Evolutionary conservation across 2,888 invertebrate genomes (phyloP).

Genomic region (Nymphalis polychloros): DNA sequence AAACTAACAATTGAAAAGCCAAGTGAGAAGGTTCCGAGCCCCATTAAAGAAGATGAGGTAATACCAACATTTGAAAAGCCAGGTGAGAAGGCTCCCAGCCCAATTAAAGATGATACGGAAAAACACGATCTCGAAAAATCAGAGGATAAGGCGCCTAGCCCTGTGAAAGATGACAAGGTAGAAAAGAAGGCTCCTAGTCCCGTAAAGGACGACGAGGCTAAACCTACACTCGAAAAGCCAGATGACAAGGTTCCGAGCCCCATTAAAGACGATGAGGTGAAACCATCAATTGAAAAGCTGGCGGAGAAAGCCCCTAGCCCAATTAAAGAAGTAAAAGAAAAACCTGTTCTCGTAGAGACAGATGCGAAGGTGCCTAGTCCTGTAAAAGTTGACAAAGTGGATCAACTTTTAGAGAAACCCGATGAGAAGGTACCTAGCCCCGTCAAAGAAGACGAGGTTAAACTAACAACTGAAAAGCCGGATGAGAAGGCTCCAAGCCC

Average conservation of each 20-base stretch:
- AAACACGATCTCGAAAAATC: neutral
- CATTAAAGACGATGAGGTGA: neutral
- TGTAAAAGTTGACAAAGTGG: neutral
- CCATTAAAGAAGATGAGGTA: neutral
- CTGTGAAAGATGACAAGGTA: conserved; percentile 1
- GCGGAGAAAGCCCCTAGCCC: conserved; percentile 4
- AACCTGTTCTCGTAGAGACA: neutral
- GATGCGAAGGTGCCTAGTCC: conserved; percentile 19
- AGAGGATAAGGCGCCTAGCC: conserved; percentile 30
- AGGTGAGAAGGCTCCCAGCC: conserved; percentile 17
- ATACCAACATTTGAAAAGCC: neutral
- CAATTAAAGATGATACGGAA: neutral
- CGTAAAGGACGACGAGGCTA: neutral
- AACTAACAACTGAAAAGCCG: conserved; percentile 11
- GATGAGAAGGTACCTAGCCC: conserved; percentile 14
- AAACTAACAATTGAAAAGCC: neutral
- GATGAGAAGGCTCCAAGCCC: conserved; percentile 28
- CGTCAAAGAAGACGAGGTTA: conserved; percentile 22
- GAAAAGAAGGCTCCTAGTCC: neutral
- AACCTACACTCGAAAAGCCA: neutral
- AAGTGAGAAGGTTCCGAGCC: conserved; percentile 13
- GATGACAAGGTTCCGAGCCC: conserved; percentile 20
- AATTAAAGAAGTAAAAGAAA: neutral
- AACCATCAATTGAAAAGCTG: neutral
- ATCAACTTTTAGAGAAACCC: neutral